These are phyloP conservation scores for Nipponacmea schrenckii DNA, from an alignment of 2,888 invertebrate genomes.

Conservation along the genomic window DNA sequence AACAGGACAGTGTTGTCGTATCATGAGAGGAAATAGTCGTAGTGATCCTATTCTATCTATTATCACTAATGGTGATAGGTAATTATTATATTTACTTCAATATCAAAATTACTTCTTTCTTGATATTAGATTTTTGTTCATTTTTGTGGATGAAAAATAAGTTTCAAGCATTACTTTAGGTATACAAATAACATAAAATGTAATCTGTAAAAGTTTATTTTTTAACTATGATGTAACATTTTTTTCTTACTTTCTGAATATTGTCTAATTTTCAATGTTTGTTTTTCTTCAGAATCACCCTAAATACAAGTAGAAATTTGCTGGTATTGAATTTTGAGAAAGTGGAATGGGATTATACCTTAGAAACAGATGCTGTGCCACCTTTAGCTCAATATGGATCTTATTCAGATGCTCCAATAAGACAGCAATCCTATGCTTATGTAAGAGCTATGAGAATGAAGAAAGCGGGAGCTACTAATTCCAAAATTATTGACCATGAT, in stretches of 20 bases:
- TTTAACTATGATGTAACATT: too few relatives aligned
- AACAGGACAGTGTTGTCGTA: constrained; percentile 65
- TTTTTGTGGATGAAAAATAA: too few relatives aligned
- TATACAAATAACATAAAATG: too few relatives aligned
- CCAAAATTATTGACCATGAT: constrained; percentile 50
- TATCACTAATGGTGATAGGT: constrained; percentile 63
- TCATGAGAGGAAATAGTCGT: constrained; percentile 67
- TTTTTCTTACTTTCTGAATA: too few relatives aligned
- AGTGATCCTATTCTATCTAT: constrained; percentile 66
- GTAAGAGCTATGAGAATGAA: constrained; percentile 65
- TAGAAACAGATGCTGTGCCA: constrained; percentile 63
- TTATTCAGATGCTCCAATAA: constrained; percentile 62
- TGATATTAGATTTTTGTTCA: too few relatives aligned
- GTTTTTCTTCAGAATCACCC: constrained; percentile 56
- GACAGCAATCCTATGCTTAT: constrained; percentile 62
- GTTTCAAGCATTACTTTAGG: too few relatives aligned
- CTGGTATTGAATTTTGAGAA: constrained; percentile 66
- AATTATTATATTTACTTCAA: constrained; percentile 17
- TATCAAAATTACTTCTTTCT: constrained; percentile 57
- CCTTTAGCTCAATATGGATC: constrained; percentile 61
- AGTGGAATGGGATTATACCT: constrained; percentile 64
- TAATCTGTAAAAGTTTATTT: too few relatives aligned
- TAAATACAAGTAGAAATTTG: constrained; percentile 62
- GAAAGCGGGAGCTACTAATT: constrained; percentile 61
- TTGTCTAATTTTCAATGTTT: background rate